Conservation (phyloP, 2,797 vertebrate species). For the Poecile montanus region DNA sequence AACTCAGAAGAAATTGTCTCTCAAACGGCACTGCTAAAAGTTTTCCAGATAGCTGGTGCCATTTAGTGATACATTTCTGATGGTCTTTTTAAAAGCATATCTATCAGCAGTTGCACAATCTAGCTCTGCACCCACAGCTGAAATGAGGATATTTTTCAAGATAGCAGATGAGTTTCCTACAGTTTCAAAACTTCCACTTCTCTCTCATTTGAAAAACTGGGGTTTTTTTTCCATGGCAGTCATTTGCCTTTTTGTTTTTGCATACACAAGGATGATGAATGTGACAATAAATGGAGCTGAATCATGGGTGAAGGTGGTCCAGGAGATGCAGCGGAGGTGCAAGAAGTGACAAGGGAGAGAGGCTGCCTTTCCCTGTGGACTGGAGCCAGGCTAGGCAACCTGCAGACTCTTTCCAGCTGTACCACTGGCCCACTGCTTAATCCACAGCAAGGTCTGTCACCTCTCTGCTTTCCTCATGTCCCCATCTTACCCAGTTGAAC, state of each 20-base stretch:
- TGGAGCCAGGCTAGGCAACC: background rate
- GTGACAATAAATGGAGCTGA: conserved; percentile 24
- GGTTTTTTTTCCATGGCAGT: background rate
- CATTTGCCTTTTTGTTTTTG: conserved; percentile 27
- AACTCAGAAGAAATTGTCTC: conserved; percentile 8
- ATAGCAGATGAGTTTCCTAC: conserved; percentile 62
- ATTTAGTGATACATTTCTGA: conserved; percentile 32
- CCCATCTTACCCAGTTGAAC: background rate
- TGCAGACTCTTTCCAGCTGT: background rate
- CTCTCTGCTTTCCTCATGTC: background rate
- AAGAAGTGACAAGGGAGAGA: background rate
- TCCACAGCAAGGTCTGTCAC: background rate
- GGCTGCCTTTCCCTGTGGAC: background rate
- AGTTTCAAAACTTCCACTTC: conserved; percentile 68
- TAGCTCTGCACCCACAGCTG: conserved; percentile 52
- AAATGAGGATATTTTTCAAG: conserved; percentile 61
- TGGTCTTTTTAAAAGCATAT: conserved; percentile 6
- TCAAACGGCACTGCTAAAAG: background rate
- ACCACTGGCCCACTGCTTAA: background rate
- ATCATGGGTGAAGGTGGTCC: background rate
- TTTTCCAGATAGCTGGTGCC: background rate
- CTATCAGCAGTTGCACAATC: background rate
- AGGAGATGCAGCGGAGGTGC: background rate
- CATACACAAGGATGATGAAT: background rate
- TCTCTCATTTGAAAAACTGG: conserved; percentile 34